These are phyloP conservation scores for Ceratina japonica DNA, from an alignment of 1,140 invertebrate genomes.

Conservation along the genomic window DNA sequence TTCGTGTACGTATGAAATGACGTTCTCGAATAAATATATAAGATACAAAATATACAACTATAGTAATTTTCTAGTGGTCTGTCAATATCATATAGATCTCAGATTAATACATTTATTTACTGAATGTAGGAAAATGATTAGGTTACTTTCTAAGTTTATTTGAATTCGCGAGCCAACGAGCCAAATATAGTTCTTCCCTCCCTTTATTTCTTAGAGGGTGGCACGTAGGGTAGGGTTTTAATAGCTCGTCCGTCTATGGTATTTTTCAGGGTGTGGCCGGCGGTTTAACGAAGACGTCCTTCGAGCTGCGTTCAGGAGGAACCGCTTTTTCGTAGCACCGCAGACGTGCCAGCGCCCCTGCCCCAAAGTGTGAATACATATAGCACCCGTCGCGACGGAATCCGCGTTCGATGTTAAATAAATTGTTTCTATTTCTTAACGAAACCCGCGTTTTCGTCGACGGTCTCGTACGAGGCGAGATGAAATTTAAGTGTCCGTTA, in stretches of 20 bases:
- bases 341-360: slow-evolving; percentile 46
- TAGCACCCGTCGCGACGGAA: slow-evolving; percentile 59
- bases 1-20: too few species aligned
- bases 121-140: not conserved
- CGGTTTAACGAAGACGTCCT: slow-evolving; percentile 80
- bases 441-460: slow-evolving; percentile 32
- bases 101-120: too few species aligned
- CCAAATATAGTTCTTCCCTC: not conserved
- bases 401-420: slow-evolving; percentile 64
- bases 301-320: slow-evolving; percentile 62
- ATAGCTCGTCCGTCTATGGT: slow-evolving; percentile 18
- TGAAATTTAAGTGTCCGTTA: slow-evolving; percentile 31
- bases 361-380: slow-evolving; percentile 64
- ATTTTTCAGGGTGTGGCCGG: slow-evolving; percentile 82
- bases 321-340: slow-evolving; percentile 41
- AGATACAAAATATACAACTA: too few species aligned
- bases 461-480: slow-evolving; percentile 40
- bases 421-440: slow-evolving; percentile 57
- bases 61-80: too few species aligned
- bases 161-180: not conserved
- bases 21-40: too few species aligned
- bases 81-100: too few species aligned
- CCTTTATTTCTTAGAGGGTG: not conserved
- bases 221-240: slow-evolving; percentile 23
- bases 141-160: not conserved